Base-by-base conservation (phyloP, 2,797 vertebrate species). In the Platyrinchus mystaceus region DNA sequence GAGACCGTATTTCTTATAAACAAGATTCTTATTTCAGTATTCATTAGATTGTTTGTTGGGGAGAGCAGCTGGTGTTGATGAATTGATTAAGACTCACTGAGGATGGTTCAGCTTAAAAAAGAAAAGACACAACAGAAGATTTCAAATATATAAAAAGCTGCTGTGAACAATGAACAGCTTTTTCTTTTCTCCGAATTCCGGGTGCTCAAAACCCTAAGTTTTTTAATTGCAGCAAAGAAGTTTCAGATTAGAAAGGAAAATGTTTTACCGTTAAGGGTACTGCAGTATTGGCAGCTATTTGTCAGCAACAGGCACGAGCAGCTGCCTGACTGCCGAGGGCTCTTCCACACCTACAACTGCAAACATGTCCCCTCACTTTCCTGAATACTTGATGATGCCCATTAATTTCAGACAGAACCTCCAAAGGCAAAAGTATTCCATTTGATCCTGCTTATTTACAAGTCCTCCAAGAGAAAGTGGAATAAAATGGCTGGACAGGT, bases 31-130 rank as follows among this genome's bases (percentile, higher is more conserved):
- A 91, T 87, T 91, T 88, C 81, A 77, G 70, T 32, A 49, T 79
- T 95, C 81, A 93, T 93, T 93, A 92, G 77, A 80, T 28, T 76
- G 85, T 90, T 91, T 82, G 86, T 92, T 77, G 89, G 79, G 56
- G 59, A 50, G 63, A 90, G 88, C 92, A 93, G 93, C 88, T 90
- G 90, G 67, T 89, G 85, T 44, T 94, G 92, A 90, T 55, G 73
- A 78, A 91, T 64, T 69, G 78, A 93, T 92, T 56, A 52, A 84
- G 90, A 87, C 11, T 76, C 34, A 28, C 55, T 26, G 43, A 90
- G 84, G 70, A 96, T 0, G 1, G 70, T 39, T 90, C 78, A 89
- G 70, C 55, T 63, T 52, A 41, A 84, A 84, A 70, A 70, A 87
- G 63, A 60, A 68, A 91, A 86, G 59, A 70, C 55, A 76, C 78